phyloP scores from a whole-genome alignment of 2,888 invertebrate species.

The Ashinkailepas kermadecensis region DNA sequence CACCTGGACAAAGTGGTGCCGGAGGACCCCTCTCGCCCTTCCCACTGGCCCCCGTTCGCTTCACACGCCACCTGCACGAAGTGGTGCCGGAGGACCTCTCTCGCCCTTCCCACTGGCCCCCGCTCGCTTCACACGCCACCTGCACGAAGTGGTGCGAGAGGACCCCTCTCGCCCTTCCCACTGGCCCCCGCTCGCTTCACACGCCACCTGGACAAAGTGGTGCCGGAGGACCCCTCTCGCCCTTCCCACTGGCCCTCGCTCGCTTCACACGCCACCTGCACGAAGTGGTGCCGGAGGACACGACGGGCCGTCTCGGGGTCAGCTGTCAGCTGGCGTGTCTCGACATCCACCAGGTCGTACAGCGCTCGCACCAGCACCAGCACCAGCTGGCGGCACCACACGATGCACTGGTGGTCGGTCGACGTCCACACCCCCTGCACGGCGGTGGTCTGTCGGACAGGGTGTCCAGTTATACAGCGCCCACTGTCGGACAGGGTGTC shows the following conservation, averaged over 20 bases:
- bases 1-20: slow-evolving; percentile 50
- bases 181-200: neutral
- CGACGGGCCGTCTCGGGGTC: slow-evolving; percentile 41
- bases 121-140: too few species aligned
- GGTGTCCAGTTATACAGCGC: neutral
- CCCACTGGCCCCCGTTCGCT: too few species aligned
- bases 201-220: slow-evolving; percentile 47
- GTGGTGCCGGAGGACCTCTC: too few species aligned
- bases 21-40: slow-evolving; percentile 42
- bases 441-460: slow-evolving; percentile 54
- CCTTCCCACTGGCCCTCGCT: neutral
- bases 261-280: slow-evolving; percentile 41
- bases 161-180: too few species aligned
- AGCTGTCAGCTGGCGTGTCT: slow-evolving; percentile 44
- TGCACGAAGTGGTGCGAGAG: too few species aligned
- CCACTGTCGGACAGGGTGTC: neutral
- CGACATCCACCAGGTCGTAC: slow-evolving; percentile 65
- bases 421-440: slow-evolving; percentile 80
- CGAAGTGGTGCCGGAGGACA: slow-evolving; percentile 51
- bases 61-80: too few species aligned
- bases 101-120: too few species aligned
- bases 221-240: slow-evolving; percentile 47
- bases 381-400: slow-evolving; percentile 89
- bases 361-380: slow-evolving; percentile 67
- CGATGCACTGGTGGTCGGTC: slow-evolving; percentile 80